A percentile compares a stretch with the other conserved stretches of the same genome.
These are phyloP conservation scores for Mola mola DNA, from an alignment of 2,113 vertebrate genomes.

Conservation along the genomic window DNA sequence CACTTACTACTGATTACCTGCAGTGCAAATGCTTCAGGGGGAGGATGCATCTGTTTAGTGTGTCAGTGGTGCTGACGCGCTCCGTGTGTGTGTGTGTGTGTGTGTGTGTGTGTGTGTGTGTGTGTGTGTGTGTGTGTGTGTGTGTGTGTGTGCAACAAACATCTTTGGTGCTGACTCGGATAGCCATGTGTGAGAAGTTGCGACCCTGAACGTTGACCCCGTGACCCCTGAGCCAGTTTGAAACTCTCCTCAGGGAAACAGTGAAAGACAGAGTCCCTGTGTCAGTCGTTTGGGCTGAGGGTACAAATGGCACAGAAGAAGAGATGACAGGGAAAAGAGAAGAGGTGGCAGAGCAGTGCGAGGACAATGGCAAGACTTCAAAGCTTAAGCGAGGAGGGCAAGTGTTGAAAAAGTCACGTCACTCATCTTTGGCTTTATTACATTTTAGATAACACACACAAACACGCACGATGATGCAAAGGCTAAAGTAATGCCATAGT, in stretches of 20 bases:
- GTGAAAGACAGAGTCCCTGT: constrained; percentile 54
- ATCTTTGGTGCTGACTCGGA: constrained; percentile 58
- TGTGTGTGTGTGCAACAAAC: constrained; percentile 31
- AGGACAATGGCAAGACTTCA: constrained; percentile 61
- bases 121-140: constrained; percentile 15
- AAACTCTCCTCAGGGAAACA: constrained; percentile 36
- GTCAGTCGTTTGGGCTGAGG: constrained; percentile 60
- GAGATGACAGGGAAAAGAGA: background rate
- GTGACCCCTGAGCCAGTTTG: constrained; percentile 58
- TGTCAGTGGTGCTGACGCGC: constrained; percentile 55
- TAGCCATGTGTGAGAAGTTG: constrained; percentile 41
- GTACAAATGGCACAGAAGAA: constrained; percentile 44
- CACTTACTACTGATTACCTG: constrained; percentile 67
- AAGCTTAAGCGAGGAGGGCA: constrained; percentile 34
- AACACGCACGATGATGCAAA: too few species aligned
- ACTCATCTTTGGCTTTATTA: background rate
- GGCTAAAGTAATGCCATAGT: constrained; percentile 36
- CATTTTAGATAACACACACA: constrained; percentile 20
- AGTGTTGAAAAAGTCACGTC: constrained; percentile 47
- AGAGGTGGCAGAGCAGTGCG: constrained; percentile 12
- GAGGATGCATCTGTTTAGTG: constrained; percentile 61
- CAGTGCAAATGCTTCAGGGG: constrained; percentile 42
- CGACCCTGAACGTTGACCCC: constrained; percentile 64
- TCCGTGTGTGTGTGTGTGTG: constrained; percentile 5
- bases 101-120: constrained; percentile 2